Base-by-base conservation (phyloP, 2,888 invertebrate genomes). In the Trachelus tabidus region DNA sequence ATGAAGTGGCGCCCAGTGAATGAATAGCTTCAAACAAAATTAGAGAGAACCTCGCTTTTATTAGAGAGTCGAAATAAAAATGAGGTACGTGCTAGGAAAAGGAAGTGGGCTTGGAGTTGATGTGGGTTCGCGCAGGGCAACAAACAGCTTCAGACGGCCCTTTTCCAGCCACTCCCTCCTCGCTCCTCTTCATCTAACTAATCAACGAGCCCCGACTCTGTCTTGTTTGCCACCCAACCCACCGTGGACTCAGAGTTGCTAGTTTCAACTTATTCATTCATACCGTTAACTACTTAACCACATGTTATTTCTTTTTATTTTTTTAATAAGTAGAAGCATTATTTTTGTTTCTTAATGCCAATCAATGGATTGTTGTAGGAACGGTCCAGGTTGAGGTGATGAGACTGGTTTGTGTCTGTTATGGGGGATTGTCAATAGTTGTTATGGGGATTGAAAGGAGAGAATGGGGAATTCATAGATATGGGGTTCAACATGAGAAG, bases 61-160 rank as follows among this genome's bases (percentile, higher is more conserved):
- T 87, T 86, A 85, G 85, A 82, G 81, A 82, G 83, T 82, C 83
- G 84, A 85, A 87, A 87, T 87, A 87, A 88, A 88, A 88, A 87
- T 88, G 87, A 88, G 86, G 78, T 86, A 88, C 88, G 87, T 87
- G 87, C 85, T 77, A 79, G 79, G 86, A 85, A 88, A 84, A 79
- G 83, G 80, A 82, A 86, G 84, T 82, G 79, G 68, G 78, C 30
- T 68, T 23, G 73, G 77, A 75, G 75, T 80, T 34, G 76, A 23
- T 12, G 71, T 68, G 75, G 12, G n/a, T 71, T 71, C 23, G n/a
- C 23, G 69, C 12, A 33, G 73, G 78, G 69, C 76, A 35, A 76
- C 78, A 76, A 78, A 76, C 74, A 73, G 37, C 75, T 69, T 75
- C 56, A n/a, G 56, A 69, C 35, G 31, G 12, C 75, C 77, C 34